Evolutionary conservation across 2,888 invertebrate species (phyloP), one percentile per base, ranked within the genome.

Genomic region (Stenodera caucasica): DNA sequence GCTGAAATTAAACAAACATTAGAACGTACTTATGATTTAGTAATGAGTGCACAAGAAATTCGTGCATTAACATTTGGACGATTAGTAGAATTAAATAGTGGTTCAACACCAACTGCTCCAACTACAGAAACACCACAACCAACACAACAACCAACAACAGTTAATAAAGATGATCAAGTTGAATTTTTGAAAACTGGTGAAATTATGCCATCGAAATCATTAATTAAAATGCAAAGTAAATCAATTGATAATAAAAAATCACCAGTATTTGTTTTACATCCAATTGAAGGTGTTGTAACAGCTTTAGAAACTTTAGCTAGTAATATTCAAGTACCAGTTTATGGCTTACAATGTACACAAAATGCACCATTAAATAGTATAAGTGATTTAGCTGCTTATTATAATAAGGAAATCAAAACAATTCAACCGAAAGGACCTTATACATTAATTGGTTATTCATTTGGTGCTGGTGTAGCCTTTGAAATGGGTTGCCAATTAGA

Each of bases 1-100:
- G 96, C 98, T 1, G 99, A 99, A 84, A 96, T 99, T 76, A 98
- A 98, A 80, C 97, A 97, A 82, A 93, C 94, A 0, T 82, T 98
- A 56, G 97, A 97, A 80, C 86, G 96, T n/a, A n/a, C n/a, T 75
- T 96, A 91, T 82, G 97, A 98, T 80, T 82, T 98, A 60, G 89
- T 93, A 21, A 83, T 98, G 64, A 90, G 92, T 64, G 92, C 96
- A 70, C 93, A 94, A 80, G 96, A 97, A 81, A 95, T 98, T 72
- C 87, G 97, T 65, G 86, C 84, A 55, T 83, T 96, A 50, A 94
- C 93, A 0, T 90, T 96, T 74, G 89, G 86, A 26, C 86, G 87
- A 71, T 83, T 96, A 55, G 83, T 85, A 45, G 85, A 88, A 77
- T 81, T 90, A 70, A 82, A 82, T 57, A 72, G 70, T 49, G 75